A percentile compares a stretch with the other conserved stretches of the same genome.
Conservation (phyloP, 2,888 invertebrate species). For the Cinara cedri region DNA sequence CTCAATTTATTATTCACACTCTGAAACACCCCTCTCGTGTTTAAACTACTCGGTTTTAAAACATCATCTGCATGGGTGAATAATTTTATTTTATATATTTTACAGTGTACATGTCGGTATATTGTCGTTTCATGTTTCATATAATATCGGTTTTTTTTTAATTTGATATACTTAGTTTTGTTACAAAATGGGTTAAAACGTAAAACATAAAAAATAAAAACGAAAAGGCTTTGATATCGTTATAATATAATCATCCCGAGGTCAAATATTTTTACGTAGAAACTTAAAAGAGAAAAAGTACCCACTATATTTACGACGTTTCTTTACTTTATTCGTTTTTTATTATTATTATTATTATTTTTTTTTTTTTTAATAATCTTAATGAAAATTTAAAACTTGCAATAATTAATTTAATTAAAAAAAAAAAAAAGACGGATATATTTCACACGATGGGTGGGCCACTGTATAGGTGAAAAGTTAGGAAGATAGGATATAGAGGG, state of each 20-base stretch:
- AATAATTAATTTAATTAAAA: conserved; percentile 6
- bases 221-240: neutral
- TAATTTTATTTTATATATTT: neutral
- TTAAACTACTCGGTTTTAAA: neutral
- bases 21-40: neutral
- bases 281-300: neutral
- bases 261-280: neutral
- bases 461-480: no score
- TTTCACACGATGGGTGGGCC: no score
- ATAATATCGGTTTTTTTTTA: neutral
- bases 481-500: no score
- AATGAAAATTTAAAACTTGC: neutral
- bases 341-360: no score
- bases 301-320: neutral
- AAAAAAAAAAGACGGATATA: no score
- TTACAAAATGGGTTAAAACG: neutral
- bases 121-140: neutral
- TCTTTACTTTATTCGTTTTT: neutral
- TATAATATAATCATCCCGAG: neutral
- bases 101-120: neutral
- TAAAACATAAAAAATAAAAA: neutral
- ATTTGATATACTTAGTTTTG: neutral
- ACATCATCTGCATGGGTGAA: neutral
- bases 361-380: neutral
- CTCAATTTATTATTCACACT: conserved; percentile 11